These are phyloP conservation scores for Morelia viridis DNA, from an alignment of 2,797 vertebrate genomes.

Conservation along the genomic window DNA sequence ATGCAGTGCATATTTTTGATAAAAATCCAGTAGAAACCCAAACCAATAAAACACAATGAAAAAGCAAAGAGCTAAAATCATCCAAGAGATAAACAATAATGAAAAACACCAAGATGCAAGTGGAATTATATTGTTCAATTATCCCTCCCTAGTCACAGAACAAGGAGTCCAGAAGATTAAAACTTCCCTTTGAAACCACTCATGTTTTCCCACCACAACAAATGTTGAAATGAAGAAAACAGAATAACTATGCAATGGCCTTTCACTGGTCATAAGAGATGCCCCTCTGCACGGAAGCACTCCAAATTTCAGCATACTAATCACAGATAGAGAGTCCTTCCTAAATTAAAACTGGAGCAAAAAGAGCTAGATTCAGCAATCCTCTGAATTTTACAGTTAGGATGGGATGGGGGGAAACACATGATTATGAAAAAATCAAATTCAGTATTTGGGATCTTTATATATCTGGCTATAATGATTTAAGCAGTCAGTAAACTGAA, in stretches of 20 bases:
- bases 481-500: slow-evolving; percentile 23
- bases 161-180: neutral
- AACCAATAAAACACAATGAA: no score
- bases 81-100: no score
- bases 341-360: neutral
- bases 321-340: neutral
- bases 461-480: slow-evolving; percentile 23
- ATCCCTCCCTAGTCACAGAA: neutral
- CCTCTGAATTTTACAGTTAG: no score
- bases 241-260: neutral
- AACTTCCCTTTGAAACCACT: neutral
- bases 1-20: neutral
- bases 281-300: neutral
- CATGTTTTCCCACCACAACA: neutral
- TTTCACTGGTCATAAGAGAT: neutral
- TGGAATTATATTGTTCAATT: no score
- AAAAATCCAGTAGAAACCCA: no score
- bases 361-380: no score
- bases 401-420: no score
- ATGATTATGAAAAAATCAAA: no score
- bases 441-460: no score
- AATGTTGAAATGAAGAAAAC: neutral
- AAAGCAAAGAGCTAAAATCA: no score
- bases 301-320: neutral
- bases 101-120: no score